A percentile compares a stretch with the other conserved stretches of the same genome.
These are phyloP conservation scores for Gallinago jamesoni DNA, from an alignment of 2,113 vertebrate species.

Conservation along the genomic window DNA sequence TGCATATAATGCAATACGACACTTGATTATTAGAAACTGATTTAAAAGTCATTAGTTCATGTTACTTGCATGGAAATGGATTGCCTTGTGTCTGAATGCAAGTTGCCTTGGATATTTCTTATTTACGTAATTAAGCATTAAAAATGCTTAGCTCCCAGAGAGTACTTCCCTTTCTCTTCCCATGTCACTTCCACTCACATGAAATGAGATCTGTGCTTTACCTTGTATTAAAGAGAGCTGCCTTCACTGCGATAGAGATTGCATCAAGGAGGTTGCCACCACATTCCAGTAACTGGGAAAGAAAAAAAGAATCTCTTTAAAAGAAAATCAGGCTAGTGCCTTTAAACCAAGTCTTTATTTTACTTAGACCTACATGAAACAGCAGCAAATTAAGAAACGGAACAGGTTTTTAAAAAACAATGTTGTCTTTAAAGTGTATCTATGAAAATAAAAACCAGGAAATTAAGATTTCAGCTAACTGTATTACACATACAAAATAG, in stretches of 20 bases:
- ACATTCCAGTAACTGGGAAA: slow-evolving; percentile 89
- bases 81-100: background rate
- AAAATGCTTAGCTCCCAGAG: background rate
- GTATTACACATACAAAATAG: background rate
- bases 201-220: slow-evolving; percentile 62
- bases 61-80: background rate
- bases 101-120: background rate
- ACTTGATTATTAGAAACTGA: background rate
- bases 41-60: background rate
- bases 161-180: background rate
- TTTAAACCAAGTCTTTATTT: background rate
- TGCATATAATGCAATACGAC: background rate
- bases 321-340: background rate
- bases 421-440: background rate
- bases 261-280: slow-evolving; percentile 95
- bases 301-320: slow-evolving; percentile 6
- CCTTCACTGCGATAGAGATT: slow-evolving; percentile 93
- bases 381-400: background rate
- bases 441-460: background rate
- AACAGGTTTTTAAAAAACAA: background rate
- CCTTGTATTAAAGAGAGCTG: slow-evolving; percentile 98
- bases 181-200: background rate
- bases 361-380: background rate
- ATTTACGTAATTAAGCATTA: background rate
- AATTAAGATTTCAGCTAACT: background rate